Evolutionary conservation across 2,113 vertebrate genomes (phyloP), one percentile per base, ranked within the genome.

Genomic region (Epinephelus cyanopodus): DNA sequence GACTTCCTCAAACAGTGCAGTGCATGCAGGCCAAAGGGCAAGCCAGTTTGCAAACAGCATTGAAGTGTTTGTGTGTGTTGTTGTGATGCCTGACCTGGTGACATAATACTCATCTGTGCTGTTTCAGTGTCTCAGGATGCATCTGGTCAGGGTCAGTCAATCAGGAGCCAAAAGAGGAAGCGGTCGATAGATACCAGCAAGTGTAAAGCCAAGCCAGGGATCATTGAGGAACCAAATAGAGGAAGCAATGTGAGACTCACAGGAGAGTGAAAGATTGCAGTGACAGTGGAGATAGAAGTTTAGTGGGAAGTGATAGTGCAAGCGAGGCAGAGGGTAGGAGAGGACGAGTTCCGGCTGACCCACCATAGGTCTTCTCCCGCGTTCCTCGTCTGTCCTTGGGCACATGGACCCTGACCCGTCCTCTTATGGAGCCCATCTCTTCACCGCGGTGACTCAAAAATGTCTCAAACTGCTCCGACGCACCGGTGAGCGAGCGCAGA

Each of bases 381-480:
- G 87, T 96, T 75, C 85, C 83, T 42, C 85, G 56, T 9, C 90
- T 88, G 58, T 95, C 95, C 52, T 92, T 93, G 45, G 96, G 96
- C 42, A 95, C 93, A 0, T 93, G 93, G 5, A 96, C 91, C 27
- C 92, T 92, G 87, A 97, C 90, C 58, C 95, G 88, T 48, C 96
- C 97, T 0, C 96, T 93, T 37, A 97, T 95, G 54, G 96, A 97
- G 33, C 97, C 97, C 27, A 97, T 97, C 92, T 97, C 97, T 82
- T 97, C 97, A 0, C 96, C 97, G 0, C 95, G 94, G 90, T 97
- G 97, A 81, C 92, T 96, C 81, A 98, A 90, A 89, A 96, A 97
- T 0, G 96, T 96, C 94, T 97, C 96, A 23, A 98, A 97, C 62
- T 92, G 94, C 89, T 97, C 95, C 0, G 94, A 93, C 0, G 87